phyloP scores from a whole-genome alignment of 2,797 vertebrate species.

The Podargus strigoides region DNA sequence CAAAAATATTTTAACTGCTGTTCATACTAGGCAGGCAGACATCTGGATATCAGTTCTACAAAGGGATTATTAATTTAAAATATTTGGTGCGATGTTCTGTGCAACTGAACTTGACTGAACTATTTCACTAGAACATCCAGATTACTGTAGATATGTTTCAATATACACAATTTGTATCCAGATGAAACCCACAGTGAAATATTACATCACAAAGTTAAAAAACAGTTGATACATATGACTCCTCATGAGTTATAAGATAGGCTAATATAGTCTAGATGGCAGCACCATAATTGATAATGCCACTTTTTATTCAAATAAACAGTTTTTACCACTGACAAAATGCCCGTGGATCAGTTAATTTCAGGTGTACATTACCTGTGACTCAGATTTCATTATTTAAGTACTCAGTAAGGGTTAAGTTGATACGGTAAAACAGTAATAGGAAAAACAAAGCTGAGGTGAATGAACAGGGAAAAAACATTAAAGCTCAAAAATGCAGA shows the following conservation, averaged over 20 bases:
- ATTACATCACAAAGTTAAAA: neutral
- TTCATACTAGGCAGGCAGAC: neutral
- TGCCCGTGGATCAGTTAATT: neutral
- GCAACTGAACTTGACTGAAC: neutral
- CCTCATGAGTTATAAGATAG: neutral
- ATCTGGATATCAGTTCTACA: neutral
- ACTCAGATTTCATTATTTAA: neutral
- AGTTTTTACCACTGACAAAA: neutral
- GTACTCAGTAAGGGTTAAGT: neutral
- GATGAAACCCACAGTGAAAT: neutral
- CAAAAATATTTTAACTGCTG: neutral
- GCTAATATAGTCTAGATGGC: neutral
- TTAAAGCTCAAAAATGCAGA: neutral
- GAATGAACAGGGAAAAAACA: neutral
- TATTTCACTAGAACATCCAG: neutral
- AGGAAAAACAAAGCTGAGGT: neutral
- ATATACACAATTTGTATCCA: accelerated
- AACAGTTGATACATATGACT: neutral
- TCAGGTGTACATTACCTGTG: neutral
- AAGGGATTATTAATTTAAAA: neutral
- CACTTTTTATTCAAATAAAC: neutral
- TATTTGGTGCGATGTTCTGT: neutral
- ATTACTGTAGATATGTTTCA: neutral
- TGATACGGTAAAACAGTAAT: neutral
- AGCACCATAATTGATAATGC: neutral